Conservation (phyloP, 35 echinoderm and acorn worm species). For the Lytechinus pictus region DNA sequence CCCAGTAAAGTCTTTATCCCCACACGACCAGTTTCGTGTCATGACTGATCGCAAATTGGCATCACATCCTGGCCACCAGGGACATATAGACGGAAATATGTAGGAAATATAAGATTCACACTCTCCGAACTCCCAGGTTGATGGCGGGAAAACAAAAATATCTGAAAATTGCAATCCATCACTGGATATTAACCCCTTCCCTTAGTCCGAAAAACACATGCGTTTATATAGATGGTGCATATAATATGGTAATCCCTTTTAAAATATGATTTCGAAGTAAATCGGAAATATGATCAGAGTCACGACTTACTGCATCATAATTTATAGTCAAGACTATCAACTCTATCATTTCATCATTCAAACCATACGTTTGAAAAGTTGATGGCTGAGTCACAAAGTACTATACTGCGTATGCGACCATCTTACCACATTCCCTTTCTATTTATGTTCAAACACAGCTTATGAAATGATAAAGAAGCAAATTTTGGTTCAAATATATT, state of each 20-base stretch:
- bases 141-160: background rate
- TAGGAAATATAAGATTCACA: constrained; percentile 20
- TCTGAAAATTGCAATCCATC: background rate
- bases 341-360: background rate
- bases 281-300: background rate
- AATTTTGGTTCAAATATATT: background rate
- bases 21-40: constrained; percentile 28
- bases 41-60: constrained; percentile 4
- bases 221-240: background rate
- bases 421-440: background rate
- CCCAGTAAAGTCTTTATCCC: background rate
- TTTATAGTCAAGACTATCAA: background rate
- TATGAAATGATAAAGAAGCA: no score
- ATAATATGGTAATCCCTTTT: background rate
- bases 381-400: background rate
- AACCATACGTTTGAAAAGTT: background rate
- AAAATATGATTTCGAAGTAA: background rate
- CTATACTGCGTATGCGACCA: background rate
- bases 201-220: background rate
- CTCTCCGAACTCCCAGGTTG: background rate
- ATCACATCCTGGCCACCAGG: background rate
- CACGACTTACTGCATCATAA: background rate
- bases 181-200: background rate
- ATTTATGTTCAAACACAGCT: background rate
- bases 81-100: background rate